Evolutionary conservation across 2,113 vertebrate genomes (phyloP).

Genomic region (Hippopotamus amphibius): DNA sequence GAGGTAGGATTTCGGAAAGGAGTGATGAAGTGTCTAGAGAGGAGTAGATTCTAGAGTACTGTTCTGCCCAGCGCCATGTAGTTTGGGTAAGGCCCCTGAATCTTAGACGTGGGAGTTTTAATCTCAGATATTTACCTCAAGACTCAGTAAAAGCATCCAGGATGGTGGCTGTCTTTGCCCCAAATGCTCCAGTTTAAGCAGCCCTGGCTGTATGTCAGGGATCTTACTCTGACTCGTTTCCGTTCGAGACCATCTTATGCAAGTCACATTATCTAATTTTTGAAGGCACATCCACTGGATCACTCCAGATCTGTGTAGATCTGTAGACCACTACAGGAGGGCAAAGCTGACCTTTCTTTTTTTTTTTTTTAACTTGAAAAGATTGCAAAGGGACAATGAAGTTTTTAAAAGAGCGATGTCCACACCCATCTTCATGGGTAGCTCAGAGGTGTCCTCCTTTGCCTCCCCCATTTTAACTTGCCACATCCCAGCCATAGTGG

Average conservation of each 20-base stretch:
- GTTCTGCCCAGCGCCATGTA: accelerated
- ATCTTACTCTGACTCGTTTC: constrained; percentile 4
- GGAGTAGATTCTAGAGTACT: not conserved
- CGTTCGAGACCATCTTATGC: not conserved
- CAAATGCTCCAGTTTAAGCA: not conserved
- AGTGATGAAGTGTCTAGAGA: not conserved
- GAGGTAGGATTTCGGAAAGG: not conserved
- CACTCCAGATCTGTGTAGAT: not conserved
- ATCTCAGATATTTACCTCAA: not conserved
- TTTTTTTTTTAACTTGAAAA: constrained; percentile 95
- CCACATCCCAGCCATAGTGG: constrained; percentile 85
- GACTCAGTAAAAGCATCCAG: not conserved
- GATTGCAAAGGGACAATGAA: constrained; percentile 96
- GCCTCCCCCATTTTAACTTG: constrained; percentile 86
- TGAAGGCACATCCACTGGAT: not conserved
- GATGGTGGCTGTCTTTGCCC: not conserved
- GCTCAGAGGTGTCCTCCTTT: constrained; percentile 90
- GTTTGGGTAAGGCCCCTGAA: not conserved
- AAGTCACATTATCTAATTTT: not conserved
- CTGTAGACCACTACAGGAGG: constrained; percentile 94
- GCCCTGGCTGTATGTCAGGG: not conserved
- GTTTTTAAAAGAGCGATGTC: constrained; percentile 91
- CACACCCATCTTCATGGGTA: constrained; percentile 92
- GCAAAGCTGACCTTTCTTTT: constrained; percentile 95
- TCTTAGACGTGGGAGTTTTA: not conserved